These are phyloP conservation scores for Phaethon lepturus DNA, from an alignment of 2,113 vertebrate genomes.

Conservation along the genomic window DNA sequence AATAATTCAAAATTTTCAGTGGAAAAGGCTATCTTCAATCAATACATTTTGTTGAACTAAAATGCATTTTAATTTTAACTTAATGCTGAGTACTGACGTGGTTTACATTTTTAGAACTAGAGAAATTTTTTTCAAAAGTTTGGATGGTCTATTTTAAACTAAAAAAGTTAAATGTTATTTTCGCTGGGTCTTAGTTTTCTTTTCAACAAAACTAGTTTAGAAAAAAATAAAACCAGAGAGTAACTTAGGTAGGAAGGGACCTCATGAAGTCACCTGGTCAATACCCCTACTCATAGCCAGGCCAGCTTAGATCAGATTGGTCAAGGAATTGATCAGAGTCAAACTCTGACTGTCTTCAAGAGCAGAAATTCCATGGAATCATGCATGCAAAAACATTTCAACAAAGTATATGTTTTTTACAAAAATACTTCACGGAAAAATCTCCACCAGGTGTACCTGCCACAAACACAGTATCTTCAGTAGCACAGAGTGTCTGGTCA, in stretches of 20 bases:
- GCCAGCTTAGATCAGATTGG: neutral
- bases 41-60: neutral
- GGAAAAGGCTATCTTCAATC: neutral
- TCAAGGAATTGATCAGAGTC: neutral
- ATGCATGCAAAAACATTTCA: neutral
- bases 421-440: neutral
- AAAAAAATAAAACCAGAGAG: neutral
- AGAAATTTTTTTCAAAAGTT: neutral
- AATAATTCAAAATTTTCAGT: neutral
- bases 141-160: neutral
- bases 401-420: neutral
- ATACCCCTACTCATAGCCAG: neutral
- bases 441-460: neutral
- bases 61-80: neutral
- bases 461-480: neutral
- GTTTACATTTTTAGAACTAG: neutral
- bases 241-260: neutral
- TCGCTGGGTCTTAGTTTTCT: neutral
- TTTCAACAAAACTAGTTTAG: neutral
- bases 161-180: neutral
- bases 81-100: neutral
- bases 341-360: neutral
- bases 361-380: neutral
- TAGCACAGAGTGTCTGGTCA: neutral
- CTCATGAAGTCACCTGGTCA: neutral